Base-by-base conservation (phyloP, 2,888 invertebrate species). In the Ectropis crepuscularia region DNA sequence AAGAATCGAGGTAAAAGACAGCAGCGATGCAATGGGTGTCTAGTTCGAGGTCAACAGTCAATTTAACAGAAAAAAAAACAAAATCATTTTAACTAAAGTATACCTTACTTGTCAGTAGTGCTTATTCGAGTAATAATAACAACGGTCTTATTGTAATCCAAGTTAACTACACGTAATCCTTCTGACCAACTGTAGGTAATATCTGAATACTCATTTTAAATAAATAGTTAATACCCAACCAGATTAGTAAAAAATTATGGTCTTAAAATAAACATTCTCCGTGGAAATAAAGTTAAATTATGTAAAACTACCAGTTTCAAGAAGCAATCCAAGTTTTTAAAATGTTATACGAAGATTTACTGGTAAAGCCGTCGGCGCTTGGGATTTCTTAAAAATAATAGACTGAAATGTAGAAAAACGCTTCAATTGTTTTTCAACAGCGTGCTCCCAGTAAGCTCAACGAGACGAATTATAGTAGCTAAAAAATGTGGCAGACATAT, bases 401-500 rank as follows among this genome's bases (percentile, higher is more conserved):
- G 72, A 72, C 64, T 53, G 42, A 61, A 53, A 59, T 67, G 61
- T 70, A 73, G 68, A 72, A 77, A 79, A 28, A 80, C 70, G 69
- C 64, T 69, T 63, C 63, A 69, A 69, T 78, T 68, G 72, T 77
- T 82, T 83, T 83, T 79, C 76, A 78, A 77, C 75, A 71, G 69
- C 70, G 71, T 75, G 75, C 78, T 80, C 80, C 80, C 80, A 88
- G 80, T 79, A 75, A 80, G 78, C 79, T 78, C 77, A 80, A 82
- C 81, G 79, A 87, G 81, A 84, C 82, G 87, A 88, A 88, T 87
- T 84, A 83, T 73, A 84, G 79, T 78, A 79, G 80, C 83, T 83
- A 88, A 89, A 89, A 89, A 89, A 87, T 84, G 83, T 85, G 77
- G 81, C 80, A 76, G 82, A 86, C 89, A 84, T 88, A 89, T 90